phyloP scores from a whole-genome alignment of 2,888 invertebrate species.

The Nomada fabriciana region DNA sequence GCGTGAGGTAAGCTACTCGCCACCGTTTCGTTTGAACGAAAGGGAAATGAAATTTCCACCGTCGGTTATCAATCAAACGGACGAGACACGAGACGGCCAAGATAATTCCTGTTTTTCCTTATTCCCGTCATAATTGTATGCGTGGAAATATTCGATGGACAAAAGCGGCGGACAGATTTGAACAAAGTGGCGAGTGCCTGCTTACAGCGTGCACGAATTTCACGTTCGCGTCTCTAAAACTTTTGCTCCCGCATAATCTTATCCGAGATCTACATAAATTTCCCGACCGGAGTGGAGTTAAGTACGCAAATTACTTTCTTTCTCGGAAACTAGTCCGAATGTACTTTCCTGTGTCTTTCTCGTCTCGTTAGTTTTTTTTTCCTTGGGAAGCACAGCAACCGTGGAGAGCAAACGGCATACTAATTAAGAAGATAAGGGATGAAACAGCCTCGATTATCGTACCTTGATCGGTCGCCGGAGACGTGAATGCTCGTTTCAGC shows the following conservation, averaged over 20 bases:
- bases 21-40: neutral
- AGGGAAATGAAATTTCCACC: neutral
- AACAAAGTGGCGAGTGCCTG: neutral
- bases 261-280: conserved; percentile 46
- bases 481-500: conserved; percentile 17
- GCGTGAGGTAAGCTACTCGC: neutral
- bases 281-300: conserved; percentile 2
- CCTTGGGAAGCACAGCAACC: neutral
- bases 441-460: conserved; percentile 36
- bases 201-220: neutral
- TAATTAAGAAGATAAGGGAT: conserved; percentile 1
- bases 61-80: conserved; percentile 15
- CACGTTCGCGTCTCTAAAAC: conserved; percentile 17
- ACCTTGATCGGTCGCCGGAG: conserved; percentile 31
- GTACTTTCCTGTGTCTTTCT: neutral
- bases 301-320: conserved; percentile 26
- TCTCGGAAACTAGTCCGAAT: neutral
- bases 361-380: neutral
- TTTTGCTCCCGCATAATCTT: conserved; percentile 32
- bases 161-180: too few relatives aligned
- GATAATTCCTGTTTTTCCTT: neutral
- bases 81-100: neutral
- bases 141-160: too few relatives aligned
- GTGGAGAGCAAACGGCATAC: neutral
- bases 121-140: too few relatives aligned